Base-by-base conservation (phyloP, 2,797 vertebrate species). In the Phalloptychus januarius region DNA sequence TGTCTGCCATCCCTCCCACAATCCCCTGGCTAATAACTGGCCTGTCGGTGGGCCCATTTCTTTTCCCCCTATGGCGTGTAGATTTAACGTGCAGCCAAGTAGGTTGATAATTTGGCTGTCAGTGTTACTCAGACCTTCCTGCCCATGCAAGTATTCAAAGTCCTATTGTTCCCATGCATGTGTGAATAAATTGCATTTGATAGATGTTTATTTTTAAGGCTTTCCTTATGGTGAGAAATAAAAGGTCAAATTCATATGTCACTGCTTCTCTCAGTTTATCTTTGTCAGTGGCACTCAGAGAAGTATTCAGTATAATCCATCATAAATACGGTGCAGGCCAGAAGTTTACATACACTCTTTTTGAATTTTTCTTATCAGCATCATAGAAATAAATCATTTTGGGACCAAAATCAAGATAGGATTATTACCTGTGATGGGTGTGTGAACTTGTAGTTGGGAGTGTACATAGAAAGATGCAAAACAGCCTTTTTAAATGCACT, bases 1-100 rank as follows among this genome's bases (percentile, higher is more conserved):
- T 94, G 92, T 95, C 87, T 89, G 76, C 87, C 86, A 82, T 91
- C 90, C 92, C 89, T 90, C 92, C 94, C 93, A 93, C 91, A 82
- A 83, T 91, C 92, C 92, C 93, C 81, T 77, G 88, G 89, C 91
- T 93, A 93, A 93, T 93, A 93, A 94, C 81, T 77, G 88, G 86
- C 87, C 90, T 90, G 93, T 91, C 89, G 77, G 81, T 80, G 25
- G 84, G 86, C 86, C 88, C 82, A 12, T 86, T 86, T 82, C 77
- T 82, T 16, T 70, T 87, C 89, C 85, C 87, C 84, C 88, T 79
- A 84, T 82, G 84, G 87, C 79, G 52, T 89, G 79, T 82, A 91
- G 88, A 90, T 88, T 83, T 90, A 87, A 89, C 78, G 16, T 84
- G 83, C 79, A 90, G 87, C 88, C 87, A 87, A 92, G 88, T 90